phyloP scores from a whole-genome alignment of 2,888 invertebrate genomes.

The Spisula solida region DNA sequence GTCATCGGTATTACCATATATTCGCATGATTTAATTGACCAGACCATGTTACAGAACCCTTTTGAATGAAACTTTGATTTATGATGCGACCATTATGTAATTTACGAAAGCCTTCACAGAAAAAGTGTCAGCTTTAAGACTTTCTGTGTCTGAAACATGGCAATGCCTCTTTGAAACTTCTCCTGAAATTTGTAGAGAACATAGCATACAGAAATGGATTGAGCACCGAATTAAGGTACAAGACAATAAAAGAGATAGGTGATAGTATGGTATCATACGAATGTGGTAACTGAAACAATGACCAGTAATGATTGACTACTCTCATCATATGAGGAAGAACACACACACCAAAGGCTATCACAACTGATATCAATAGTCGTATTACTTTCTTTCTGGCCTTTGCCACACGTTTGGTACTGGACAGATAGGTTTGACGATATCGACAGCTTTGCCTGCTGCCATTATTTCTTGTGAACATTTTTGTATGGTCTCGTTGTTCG shows the following conservation, averaged over 20 bases:
- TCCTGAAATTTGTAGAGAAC: conserved; percentile 93
- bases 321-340: conserved; percentile 94
- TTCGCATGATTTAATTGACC: too few relatives aligned
- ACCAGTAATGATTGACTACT: conserved; percentile 95
- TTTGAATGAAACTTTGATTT: too few relatives aligned
- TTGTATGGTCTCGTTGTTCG: background rate
- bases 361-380: conserved; percentile 95
- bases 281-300: conserved; percentile 87
- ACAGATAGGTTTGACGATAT: conserved; percentile 40
- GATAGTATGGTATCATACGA: conserved; percentile 90
- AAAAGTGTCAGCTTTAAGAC: too few relatives aligned
- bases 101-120: too few relatives aligned
- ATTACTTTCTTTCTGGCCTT: conserved; percentile 91
- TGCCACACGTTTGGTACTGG: conserved; percentile 53
- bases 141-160: conserved; percentile 64
- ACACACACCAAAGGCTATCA: conserved; percentile 95
- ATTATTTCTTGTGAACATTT: background rate
- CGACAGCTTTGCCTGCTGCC: conserved; percentile 24
- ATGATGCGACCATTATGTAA: too few relatives aligned
- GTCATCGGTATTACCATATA: too few relatives aligned
- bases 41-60: too few relatives aligned
- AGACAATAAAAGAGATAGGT: conserved; percentile 94
- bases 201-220: conserved; percentile 97
- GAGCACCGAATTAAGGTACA: conserved; percentile 96
- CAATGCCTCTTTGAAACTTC: conserved; percentile 94